phyloP scores from a whole-genome alignment of 2,797 vertebrate species.

The Urocyon cinereoargenteus region DNA sequence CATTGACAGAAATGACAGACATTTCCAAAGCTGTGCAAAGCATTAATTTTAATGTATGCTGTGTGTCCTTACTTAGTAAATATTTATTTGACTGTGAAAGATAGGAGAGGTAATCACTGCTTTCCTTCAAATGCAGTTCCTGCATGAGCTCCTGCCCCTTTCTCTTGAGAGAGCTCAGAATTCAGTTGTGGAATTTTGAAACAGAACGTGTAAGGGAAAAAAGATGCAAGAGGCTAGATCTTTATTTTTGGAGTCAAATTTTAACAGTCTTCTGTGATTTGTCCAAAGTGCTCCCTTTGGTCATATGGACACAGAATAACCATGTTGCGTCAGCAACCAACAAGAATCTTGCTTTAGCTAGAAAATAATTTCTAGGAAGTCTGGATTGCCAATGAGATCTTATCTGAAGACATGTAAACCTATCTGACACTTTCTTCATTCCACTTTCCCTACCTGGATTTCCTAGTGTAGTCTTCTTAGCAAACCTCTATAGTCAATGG shows the following conservation, averaged over 20 bases:
- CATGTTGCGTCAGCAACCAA: neutral
- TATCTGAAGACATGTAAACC: neutral
- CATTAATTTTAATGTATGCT: conserved; percentile 86
- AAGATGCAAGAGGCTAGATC: conserved; percentile 31
- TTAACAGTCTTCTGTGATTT: neutral
- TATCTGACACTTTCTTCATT: neutral
- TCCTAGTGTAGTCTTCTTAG: neutral
- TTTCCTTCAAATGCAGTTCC: conserved; percentile 63
- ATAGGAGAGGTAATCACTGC: conserved; percentile 75
- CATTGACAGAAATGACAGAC: conserved; percentile 83
- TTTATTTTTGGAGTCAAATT: conserved; percentile 50
- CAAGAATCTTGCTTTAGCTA: conserved; percentile 21
- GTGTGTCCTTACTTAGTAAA: conserved; percentile 85
- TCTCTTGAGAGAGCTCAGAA: conserved; percentile 45
- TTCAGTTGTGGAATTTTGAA: conserved; percentile 41
- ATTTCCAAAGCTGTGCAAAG: conserved; percentile 81
- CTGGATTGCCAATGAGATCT: conserved; percentile 25
- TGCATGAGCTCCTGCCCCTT: neutral
- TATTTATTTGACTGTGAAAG: conserved; percentile 85
- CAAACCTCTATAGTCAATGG: neutral
- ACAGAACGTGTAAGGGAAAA: neutral
- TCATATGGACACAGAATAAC: neutral
- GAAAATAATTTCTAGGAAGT: conserved; percentile 53
- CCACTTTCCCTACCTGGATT: neutral
- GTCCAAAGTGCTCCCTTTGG: conserved; percentile 42